Evolutionary conservation across 2,113 vertebrate genomes (phyloP).

Genomic region (Bubo bubo): DNA sequence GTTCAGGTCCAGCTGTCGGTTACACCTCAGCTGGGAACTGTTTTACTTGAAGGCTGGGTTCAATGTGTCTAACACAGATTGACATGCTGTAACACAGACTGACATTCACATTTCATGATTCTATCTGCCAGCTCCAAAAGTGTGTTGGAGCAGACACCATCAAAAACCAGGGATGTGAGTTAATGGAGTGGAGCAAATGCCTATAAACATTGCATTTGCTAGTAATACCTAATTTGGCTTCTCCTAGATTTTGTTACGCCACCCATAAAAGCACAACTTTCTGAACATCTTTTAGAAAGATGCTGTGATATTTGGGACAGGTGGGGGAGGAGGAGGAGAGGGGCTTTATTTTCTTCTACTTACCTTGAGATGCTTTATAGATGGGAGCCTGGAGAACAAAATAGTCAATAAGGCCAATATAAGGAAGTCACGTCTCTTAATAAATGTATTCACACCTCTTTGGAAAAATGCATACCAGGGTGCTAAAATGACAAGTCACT

Average conservation of each 20-base stretch:
- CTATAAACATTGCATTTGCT: accelerated
- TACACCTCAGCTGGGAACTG: not conserved
- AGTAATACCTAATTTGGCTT: not conserved
- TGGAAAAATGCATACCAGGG: not conserved
- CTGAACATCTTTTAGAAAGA: not conserved
- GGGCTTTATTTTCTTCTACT: not conserved
- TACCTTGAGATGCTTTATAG: not conserved
- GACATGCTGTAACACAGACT: accelerated
- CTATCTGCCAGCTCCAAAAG: not conserved
- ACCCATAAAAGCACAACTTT: not conserved
- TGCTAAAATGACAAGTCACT: not conserved
- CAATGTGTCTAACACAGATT: no score
- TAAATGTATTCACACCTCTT: accelerated
- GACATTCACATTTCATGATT: no score
- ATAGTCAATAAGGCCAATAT: not conserved
- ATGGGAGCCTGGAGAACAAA: not conserved
- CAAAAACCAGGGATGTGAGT: not conserved
- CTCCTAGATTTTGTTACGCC: not conserved
- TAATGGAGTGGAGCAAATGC: not conserved
- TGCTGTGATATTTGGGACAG: not conserved
- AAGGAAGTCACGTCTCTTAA: accelerated
- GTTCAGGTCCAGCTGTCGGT: no score
- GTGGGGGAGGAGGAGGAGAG: no score
- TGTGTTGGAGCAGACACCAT: not conserved
- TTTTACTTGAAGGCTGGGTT: not conserved